Percentiles rank a stretch among this genome's conserved stretches.
These are phyloP conservation scores for Phorcus lineatus DNA, from an alignment of 2,888 invertebrate genomes.

Conservation along the genomic window DNA sequence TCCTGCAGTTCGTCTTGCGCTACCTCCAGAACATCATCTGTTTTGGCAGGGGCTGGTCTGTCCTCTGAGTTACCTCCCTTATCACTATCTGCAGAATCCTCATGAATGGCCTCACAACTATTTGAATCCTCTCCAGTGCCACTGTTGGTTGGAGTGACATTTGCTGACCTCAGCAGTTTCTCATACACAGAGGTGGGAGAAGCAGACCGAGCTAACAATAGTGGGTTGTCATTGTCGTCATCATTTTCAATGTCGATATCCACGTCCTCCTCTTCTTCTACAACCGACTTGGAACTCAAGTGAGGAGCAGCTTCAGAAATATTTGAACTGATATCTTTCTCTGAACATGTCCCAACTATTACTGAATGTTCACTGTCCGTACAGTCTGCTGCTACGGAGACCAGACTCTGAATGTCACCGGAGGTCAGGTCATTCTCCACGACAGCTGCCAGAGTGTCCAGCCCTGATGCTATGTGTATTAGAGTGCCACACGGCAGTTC, in stretches of 20 bases:
- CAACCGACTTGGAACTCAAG: conserved; percentile 20
- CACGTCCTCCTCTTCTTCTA: conserved; percentile 60
- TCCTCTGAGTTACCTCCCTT: neutral
- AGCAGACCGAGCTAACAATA: conserved; percentile 61
- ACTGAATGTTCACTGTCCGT: no score
- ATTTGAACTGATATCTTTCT: neutral
- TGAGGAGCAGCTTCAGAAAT: neutral
- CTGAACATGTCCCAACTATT: neutral
- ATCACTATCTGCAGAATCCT: neutral
- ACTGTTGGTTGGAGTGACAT: conserved; percentile 32
- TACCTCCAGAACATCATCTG: neutral
- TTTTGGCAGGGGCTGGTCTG: neutral
- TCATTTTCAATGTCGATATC: conserved; percentile 67
- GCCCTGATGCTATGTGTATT: neutral
- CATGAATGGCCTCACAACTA: neutral
- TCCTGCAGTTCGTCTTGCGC: neutral
- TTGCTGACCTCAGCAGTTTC: conserved; percentile 57
- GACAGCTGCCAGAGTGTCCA: conserved; percentile 14
- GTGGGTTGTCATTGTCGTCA: conserved; percentile 55
- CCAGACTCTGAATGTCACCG: neutral
- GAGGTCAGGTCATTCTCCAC: conserved; percentile 8
- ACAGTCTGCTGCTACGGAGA: neutral
- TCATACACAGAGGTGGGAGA: conserved; percentile 69
- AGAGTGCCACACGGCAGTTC: no score
- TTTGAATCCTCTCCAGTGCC: conserved; percentile 11